Percentiles rank a stretch among this genome's conserved stretches.
Evolutionary conservation across 2,113 vertebrate genomes (phyloP).

Genomic region (Ophthalmotilapia sp.): DNA sequence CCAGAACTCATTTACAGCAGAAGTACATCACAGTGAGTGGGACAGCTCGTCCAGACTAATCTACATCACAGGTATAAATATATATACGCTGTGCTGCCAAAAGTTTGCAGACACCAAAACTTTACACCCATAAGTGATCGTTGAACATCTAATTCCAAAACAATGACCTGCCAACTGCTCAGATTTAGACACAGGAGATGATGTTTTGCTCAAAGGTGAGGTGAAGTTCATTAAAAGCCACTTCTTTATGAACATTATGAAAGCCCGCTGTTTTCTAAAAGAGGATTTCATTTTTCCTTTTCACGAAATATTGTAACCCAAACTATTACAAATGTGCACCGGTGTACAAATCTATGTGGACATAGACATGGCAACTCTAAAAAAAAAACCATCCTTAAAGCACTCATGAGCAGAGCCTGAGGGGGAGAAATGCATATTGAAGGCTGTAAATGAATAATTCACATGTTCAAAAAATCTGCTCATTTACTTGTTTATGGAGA

Average conservation of each 20-base stretch:
- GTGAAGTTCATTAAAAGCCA: too few relatives aligned
- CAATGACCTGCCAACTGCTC: not conserved
- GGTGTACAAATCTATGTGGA: not conserved
- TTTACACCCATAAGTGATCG: not conserved
- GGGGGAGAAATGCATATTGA: not conserved
- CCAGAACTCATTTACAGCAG: slow-evolving; percentile 19
- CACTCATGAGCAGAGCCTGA: not conserved
- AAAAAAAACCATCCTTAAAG: not conserved
- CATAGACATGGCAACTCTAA: not conserved
- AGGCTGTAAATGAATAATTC: not conserved
- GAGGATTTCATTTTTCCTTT: not conserved
- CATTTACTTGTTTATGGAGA: not conserved
- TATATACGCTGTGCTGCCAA: not conserved
- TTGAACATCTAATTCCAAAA: not conserved
- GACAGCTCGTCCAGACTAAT: not conserved
- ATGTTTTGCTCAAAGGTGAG: not conserved
- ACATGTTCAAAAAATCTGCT: not conserved
- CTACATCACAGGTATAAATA: not conserved
- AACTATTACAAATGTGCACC: not conserved
- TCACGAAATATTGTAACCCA: not conserved
- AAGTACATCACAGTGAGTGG: slow-evolving; percentile 9
- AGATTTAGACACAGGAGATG: not conserved
- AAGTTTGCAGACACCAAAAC: not conserved
- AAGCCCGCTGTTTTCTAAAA: not conserved
- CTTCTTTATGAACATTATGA: not conserved